Base-by-base conservation (phyloP, 2,888 invertebrate genomes). In the Sinhomidia bicolor region DNA sequence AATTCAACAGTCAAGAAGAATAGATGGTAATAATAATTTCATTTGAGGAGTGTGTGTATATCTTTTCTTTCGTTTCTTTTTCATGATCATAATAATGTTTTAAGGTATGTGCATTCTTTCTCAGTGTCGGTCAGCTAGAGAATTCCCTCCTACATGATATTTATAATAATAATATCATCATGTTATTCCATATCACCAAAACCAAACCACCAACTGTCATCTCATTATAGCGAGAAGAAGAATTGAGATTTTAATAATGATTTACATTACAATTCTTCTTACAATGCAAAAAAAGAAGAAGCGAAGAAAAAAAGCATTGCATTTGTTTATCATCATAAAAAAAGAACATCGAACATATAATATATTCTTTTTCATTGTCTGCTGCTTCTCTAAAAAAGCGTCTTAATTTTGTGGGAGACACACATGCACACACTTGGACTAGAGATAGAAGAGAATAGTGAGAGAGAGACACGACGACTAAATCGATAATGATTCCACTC, bases 191-290 rank as follows among this genome's bases (percentile, higher is more conserved):
- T 54, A 82, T 71, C 54, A 12, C 79, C 41, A 51, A 78, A 78
- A 23, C 36, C 36, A 41, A 44, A 60, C 79, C 82, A 71, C 82
- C 71, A 71, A n/a, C 82, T 82, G 82, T 71, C 71, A 82, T 82
- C 82, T 82, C 82, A 71, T 82, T 82, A 79, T 36, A 60, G 29
- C 29, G 17, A 47, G 44, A 23, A 5, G 32, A 29, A 68, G 20
- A 62, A 5, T 60, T 62, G 79, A 54, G 62, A 26, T 79, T 68
- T 47, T 68, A 32, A 51, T 82, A 82, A 81, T 65, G 80, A 80
- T 81, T 81, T 81, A 60, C 41, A 62, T 44, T 80, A 36, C 4
- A 7, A 36, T 36, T 36, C 36, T 36, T 36, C 36, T 36, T 5
- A 36, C 36, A 36, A 36, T 36, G 36, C 36, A 36, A 3, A 36